These are phyloP conservation scores for Ia io DNA, from an alignment of 2,113 vertebrate genomes.

Conservation along the genomic window DNA sequence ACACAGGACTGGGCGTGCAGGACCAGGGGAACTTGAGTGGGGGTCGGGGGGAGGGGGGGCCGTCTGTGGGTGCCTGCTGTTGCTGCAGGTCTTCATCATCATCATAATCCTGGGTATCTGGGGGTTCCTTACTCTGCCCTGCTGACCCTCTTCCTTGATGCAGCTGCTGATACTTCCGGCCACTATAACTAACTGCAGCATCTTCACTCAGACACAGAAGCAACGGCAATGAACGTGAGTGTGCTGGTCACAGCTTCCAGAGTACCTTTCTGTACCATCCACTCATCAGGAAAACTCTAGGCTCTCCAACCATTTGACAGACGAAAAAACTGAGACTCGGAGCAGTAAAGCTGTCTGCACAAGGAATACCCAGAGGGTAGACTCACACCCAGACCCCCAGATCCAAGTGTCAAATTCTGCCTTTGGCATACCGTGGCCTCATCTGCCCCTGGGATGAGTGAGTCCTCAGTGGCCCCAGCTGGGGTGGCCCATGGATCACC, in stretches of 20 bases:
- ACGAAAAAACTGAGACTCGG: not conserved
- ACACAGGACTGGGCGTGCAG: rapidly evolving
- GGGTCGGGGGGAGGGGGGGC: rapidly evolving
- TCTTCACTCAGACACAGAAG: not conserved
- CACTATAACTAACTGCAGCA: not conserved
- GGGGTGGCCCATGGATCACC: not conserved
- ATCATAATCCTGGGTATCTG: not conserved
- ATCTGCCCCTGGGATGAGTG: not conserved
- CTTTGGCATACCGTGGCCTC: not conserved
- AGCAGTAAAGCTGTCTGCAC: not conserved
- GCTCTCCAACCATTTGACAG: not conserved
- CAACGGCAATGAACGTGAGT: not conserved
- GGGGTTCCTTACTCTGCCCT: not conserved
- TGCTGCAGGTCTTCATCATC: not conserved
- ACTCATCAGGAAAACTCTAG: not conserved
- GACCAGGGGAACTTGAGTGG: too few species aligned
- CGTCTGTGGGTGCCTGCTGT: not conserved
- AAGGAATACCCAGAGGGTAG: not conserved
- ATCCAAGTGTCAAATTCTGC: not conserved
- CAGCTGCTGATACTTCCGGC: not conserved
- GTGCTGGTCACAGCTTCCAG: not conserved
- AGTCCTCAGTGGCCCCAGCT: not conserved
- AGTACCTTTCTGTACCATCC: not conserved
- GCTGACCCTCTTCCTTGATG: not conserved
- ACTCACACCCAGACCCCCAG: not conserved